Evolutionary conservation across 2,113 vertebrate genomes (phyloP).

Genomic region (Lamprologus tigripictilis): DNA sequence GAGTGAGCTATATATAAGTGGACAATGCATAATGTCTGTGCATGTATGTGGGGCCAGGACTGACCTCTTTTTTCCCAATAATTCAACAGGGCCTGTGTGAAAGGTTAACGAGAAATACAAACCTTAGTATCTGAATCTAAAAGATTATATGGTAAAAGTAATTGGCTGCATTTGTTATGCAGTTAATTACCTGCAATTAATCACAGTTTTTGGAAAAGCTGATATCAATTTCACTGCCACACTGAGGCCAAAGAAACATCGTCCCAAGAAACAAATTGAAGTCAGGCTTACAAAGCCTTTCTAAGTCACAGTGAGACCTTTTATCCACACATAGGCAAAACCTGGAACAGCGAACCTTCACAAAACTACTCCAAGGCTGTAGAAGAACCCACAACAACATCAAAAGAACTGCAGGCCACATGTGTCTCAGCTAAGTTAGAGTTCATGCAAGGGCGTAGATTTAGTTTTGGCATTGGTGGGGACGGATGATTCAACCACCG

Average conservation of each 20-base stretch:
- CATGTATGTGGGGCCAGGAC: neutral
- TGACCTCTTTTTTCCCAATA: neutral
- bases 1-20: neutral
- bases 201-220: neutral
- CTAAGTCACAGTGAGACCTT: neutral
- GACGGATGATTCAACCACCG: too few relatives aligned
- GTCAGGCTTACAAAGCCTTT: neutral
- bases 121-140: neutral
- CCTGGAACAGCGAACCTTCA: neutral
- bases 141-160: neutral
- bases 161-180: rapidly evolving
- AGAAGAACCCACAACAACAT: neutral
- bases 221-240: neutral
- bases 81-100: neutral
- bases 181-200: rapidly evolving
- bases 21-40: neutral
- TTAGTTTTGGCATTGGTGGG: too few relatives aligned
- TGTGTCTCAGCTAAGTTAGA: neutral
- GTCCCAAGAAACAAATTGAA: neutral
- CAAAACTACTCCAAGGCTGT: neutral
- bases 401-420: neutral
- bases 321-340: neutral
- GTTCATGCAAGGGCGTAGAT: neutral
- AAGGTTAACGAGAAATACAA: neutral
- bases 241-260: neutral